Evolutionary conservation across 92 coral and sea anemone genomes (phyloP), one percentile per base, ranked within the genome.

Genomic region (Ricordea florida): DNA sequence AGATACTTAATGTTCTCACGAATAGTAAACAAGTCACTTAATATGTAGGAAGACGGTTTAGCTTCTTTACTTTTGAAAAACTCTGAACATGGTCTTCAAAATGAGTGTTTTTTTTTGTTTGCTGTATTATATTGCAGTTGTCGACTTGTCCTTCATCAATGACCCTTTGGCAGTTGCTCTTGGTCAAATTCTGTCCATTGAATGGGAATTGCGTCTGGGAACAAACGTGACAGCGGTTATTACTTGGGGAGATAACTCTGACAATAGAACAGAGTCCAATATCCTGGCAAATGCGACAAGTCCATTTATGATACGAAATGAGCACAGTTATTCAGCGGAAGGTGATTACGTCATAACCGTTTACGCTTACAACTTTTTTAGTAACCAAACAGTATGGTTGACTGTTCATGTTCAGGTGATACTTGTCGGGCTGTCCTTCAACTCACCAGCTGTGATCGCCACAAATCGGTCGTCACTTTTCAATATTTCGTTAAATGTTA

Each of bases 221-320:
- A 85, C 90, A n/a, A 85, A 85, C 42, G 78, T 80, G 16, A 78
- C 86, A 3, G 86, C 72, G 33, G 42, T 85, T 7, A 53, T 85
- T 20, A 31, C 22, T 51, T 85, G 90, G 90, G 86, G 90, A 41
- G 90, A 85, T 26, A 31, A 29, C 51, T 27, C 76, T 5, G 74
- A 17, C 32, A 78, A 61, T 37, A 80, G 78, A 31, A 70, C 78
- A 17, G 18, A 78, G 17, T 13, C 61, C 8, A 32, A 69, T 15
- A 57, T 79, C 14, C 65, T 78, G 76, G 90, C 90, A 25, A 85
- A 85, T 44, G 90, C 81, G 11, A 63, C 86, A 0, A 71, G 46
- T 14, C 81, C 66, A 9, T 62, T 78, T 36, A 24, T n/a, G 8
- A 33, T 38, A 14, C 14, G 34, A 3, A 72, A 47, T 6, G 4